Conservation (phyloP, 2,888 invertebrate genomes). For the Slavum lentiscoides region DNA sequence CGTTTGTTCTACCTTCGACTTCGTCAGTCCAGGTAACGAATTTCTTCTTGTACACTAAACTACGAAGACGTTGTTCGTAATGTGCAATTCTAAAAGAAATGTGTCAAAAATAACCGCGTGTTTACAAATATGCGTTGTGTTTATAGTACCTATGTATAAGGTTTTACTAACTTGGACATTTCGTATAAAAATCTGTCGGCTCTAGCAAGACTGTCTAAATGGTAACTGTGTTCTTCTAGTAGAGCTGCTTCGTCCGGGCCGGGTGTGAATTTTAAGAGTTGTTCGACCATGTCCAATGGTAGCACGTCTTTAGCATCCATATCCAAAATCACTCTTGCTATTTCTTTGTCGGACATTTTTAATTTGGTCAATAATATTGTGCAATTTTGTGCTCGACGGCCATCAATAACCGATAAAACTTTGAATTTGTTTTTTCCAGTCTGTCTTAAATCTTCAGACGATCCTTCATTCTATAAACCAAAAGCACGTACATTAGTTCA, state of each 20-base stretch:
- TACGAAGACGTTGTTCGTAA: slow-evolving; percentile 80
- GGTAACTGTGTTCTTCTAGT: slow-evolving; percentile 89
- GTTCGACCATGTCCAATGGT: slow-evolving; percentile 97
- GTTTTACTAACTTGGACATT: slow-evolving; percentile 80
- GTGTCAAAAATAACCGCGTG: neutral
- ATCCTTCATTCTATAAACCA: slow-evolving; percentile 73
- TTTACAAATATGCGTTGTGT: neutral
- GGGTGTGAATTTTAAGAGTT: slow-evolving; percentile 94
- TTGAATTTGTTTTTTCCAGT: slow-evolving; percentile 78
- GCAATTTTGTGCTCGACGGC: slow-evolving; percentile 94
- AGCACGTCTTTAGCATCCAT: slow-evolving; percentile 95
- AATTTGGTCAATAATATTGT: slow-evolving; percentile 93
- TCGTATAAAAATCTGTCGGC: slow-evolving; percentile 95
- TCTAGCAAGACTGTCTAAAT: slow-evolving; percentile 86
- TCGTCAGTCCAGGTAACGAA: slow-evolving; percentile 86
- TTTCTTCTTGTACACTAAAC: slow-evolving; percentile 90
- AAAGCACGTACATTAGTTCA: slow-evolving; percentile 1
- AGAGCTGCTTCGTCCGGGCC: slow-evolving; percentile 91
- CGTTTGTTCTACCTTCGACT: slow-evolving; percentile 80
- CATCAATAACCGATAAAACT: slow-evolving; percentile 91
- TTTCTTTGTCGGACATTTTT: slow-evolving; percentile 94
- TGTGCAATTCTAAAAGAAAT: slow-evolving; percentile 71
- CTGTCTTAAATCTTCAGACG: slow-evolving; percentile 83
- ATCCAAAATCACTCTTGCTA: slow-evolving; percentile 86
- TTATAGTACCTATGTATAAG: neutral